phyloP scores from a whole-genome alignment of 2,113 vertebrate species.

The Caracal caracal region DNA sequence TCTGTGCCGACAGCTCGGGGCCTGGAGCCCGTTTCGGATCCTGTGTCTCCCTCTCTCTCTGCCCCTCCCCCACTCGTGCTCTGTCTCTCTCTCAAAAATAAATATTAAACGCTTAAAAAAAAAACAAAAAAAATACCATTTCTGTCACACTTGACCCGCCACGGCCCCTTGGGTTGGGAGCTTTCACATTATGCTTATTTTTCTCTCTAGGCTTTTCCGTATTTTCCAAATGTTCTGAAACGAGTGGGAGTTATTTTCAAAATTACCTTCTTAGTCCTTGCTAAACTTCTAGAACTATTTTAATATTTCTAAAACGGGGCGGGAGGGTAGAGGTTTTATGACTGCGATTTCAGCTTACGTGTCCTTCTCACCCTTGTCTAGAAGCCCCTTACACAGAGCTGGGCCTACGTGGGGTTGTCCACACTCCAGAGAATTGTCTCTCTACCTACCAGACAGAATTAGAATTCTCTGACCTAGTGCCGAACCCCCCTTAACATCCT shows the following conservation, averaged over 20 bases:
- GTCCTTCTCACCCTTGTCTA: neutral
- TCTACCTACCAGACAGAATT: neutral
- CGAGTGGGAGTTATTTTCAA: neutral
- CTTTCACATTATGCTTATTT: neutral
- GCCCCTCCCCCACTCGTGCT: too few species aligned
- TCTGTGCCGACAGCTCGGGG: too few species aligned
- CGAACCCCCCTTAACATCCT: neutral
- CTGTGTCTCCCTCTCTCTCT: too few species aligned
- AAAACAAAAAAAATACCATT: too few species aligned
- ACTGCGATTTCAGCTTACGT: neutral
- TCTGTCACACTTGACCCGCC: accelerated
- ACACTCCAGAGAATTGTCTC: neutral
- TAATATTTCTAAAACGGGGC: neutral
- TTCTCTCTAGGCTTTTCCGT: neutral
- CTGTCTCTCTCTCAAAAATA: too few species aligned
- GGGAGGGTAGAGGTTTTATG: neutral
- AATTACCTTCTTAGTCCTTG: neutral
- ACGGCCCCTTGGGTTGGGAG: too few species aligned
- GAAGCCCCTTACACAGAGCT: accelerated
- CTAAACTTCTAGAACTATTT: neutral
- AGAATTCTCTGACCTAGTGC: neutral
- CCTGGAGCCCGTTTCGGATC: too few species aligned
- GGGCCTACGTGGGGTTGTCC: neutral
- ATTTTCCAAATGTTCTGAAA: neutral
- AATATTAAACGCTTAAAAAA: too few species aligned